These are phyloP conservation scores for Rhimphoctona megacephalus DNA, from an alignment of 2,888 invertebrate species.

Conservation along the genomic window DNA sequence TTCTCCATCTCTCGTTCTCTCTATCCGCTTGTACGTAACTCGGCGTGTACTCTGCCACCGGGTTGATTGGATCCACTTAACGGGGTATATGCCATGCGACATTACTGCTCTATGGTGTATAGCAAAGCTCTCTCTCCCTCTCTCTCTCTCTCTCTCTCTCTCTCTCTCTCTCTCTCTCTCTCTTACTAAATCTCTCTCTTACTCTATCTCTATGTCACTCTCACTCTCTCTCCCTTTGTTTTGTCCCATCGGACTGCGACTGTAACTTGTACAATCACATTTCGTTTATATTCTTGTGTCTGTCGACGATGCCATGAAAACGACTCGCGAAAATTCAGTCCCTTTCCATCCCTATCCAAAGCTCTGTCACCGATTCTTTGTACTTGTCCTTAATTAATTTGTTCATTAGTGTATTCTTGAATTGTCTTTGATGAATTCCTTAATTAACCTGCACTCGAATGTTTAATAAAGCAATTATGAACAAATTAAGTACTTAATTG, in stretches of 20 bases:
- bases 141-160: neutral
- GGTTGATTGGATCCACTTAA: constrained; percentile 85
- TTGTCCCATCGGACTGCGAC: constrained; percentile 62
- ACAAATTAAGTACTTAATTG: no score
- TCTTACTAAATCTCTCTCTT: no score
- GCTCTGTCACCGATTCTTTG: neutral
- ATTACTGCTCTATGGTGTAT: constrained; percentile 84
- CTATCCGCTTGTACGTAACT: constrained; percentile 56
- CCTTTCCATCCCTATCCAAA: neutral
- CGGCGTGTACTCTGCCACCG: constrained; percentile 77
- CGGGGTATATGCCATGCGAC: constrained; percentile 81
- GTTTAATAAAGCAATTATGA: neutral
- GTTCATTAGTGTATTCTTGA: neutral
- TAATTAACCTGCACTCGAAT: neutral
- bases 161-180: neutral
- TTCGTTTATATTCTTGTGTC: neutral
- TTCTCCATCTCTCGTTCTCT: constrained; percentile 66
- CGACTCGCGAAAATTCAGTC: neutral
- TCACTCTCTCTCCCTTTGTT: constrained; percentile 54
- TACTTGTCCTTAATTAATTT: neutral
- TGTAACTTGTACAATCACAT: constrained; percentile 5
- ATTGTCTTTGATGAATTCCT: neutral
- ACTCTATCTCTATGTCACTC: neutral
- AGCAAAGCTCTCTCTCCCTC: constrained; percentile 72
- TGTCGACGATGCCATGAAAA: neutral